Evolutionary conservation across 1,140 invertebrate species (phyloP).

Genomic region (Drusus annulatus): DNA sequence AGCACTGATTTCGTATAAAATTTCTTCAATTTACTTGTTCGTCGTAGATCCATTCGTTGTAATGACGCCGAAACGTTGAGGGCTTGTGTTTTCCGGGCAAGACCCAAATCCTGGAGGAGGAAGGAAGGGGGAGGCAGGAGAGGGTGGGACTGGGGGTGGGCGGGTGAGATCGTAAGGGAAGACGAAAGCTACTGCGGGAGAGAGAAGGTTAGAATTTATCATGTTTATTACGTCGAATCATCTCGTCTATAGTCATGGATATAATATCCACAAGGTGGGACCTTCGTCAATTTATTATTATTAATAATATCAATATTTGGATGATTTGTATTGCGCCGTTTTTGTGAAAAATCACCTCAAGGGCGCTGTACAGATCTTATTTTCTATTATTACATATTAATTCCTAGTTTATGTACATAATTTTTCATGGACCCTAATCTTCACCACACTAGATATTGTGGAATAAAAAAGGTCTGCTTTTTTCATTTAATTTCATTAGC

Average conservation of each 20-base stretch:
- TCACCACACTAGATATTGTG: too few relatives aligned
- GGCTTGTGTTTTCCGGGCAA: conserved; percentile 4
- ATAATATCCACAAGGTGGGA: too few relatives aligned
- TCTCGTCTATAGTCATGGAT: conserved; percentile 46
- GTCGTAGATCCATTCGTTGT: not conserved
- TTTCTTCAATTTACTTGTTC: conserved; percentile 13
- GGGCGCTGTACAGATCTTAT: too few relatives aligned
- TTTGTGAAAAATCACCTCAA: too few relatives aligned
- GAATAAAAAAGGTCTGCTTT: too few relatives aligned
- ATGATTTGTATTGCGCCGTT: too few relatives aligned
- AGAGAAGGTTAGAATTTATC: conserved; percentile 56
- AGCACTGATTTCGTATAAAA: not conserved
- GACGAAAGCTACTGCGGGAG: conserved; percentile 22
- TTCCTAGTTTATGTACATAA: too few relatives aligned
- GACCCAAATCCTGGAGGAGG: conserved; percentile 15
- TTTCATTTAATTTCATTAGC: too few relatives aligned
- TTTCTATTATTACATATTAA: too few relatives aligned
- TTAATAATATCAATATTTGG: too few relatives aligned
- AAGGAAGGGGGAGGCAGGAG: not conserved
- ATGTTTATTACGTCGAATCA: conserved; percentile 60
- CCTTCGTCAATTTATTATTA: too few relatives aligned
- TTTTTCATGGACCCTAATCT: too few relatives aligned
- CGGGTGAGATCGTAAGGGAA: not conserved
- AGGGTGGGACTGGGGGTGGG: conserved; percentile 8
- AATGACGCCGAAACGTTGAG: conserved; percentile 16